Conservation (phyloP, 2,797 vertebrate genomes). For the Sternotherus odoratus region DNA sequence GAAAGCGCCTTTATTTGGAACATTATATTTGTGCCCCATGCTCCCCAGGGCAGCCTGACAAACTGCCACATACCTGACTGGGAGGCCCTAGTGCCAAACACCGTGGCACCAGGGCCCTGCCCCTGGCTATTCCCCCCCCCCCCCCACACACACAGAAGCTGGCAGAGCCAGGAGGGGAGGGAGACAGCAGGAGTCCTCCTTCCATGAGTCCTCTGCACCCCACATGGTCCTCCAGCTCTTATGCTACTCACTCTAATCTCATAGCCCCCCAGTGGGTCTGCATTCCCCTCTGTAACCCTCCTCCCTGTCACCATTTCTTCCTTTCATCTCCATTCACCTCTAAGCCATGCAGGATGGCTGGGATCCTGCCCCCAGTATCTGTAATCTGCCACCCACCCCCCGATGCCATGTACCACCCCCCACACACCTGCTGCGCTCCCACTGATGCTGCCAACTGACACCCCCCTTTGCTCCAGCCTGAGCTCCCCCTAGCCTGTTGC, state of each 20-base stretch:
- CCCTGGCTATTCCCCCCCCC: background rate
- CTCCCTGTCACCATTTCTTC: conserved; percentile 2
- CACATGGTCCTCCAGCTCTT: conserved; percentile 20
- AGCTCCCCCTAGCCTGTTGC: background rate
- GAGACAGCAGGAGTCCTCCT: background rate
- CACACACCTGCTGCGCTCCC: background rate
- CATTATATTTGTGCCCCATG: background rate
- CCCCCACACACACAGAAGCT: no score
- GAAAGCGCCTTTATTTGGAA: background rate
- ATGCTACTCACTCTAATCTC: background rate
- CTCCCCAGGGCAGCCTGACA: background rate
- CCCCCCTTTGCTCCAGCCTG: background rate
- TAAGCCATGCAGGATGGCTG: background rate
- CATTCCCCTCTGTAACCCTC: conserved; percentile 35
- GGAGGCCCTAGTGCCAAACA: background rate
- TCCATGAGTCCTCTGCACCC: conserved; percentile 21
- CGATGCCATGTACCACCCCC: background rate
- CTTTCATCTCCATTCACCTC: conserved; percentile 59
- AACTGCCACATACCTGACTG: rapidly evolving
- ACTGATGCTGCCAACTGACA: background rate
- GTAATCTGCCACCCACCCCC: background rate
- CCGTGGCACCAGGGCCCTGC: background rate
- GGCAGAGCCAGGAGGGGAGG: background rate
- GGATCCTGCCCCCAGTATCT: background rate
- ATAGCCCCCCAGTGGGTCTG: background rate